Percentiles rank a stretch among this genome's conserved stretches.
phyloP scores from a whole-genome alignment of 2,113 vertebrate genomes.

The Caranx ignobilis region DNA sequence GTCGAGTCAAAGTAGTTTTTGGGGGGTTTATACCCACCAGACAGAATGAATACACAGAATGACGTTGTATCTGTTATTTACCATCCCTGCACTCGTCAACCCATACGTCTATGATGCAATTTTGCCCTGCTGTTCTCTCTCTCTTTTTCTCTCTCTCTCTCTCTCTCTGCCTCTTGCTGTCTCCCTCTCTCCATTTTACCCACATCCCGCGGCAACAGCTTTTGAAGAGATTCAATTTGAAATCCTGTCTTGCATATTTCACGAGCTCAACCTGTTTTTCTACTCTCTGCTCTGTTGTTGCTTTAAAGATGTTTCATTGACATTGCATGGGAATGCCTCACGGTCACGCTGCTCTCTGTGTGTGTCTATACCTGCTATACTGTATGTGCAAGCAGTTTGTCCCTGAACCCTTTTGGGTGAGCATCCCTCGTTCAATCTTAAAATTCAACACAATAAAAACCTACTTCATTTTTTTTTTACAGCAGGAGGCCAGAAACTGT shows the following conservation, averaged over 20 bases:
- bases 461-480: background rate
- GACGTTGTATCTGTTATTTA: slow-evolving; percentile 10
- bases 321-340: slow-evolving; percentile 38
- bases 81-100: slow-evolving; percentile 43
- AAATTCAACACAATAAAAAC: slow-evolving; percentile 41
- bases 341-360: slow-evolving; percentile 27
- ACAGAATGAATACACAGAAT: slow-evolving; percentile 27
- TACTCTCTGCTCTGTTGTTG: slow-evolving; percentile 42
- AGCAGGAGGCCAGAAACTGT: background rate
- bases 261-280: slow-evolving; percentile 65
- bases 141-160: background rate
- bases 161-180: background rate
- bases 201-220: slow-evolving; percentile 55
- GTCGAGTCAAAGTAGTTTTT: background rate
- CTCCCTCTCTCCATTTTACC: slow-evolving; percentile 55
- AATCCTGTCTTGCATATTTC: slow-evolving; percentile 71
- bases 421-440: slow-evolving; percentile 1
- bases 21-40: background rate
- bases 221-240: slow-evolving; percentile 67
- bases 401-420: slow-evolving; percentile 20
- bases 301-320: slow-evolving; percentile 48
- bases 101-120: slow-evolving; percentile 39
- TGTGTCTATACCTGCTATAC: slow-evolving; percentile 25
- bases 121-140: slow-evolving; percentile 34
- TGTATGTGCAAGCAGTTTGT: slow-evolving; percentile 39